Base-by-base conservation (phyloP, 2,113 vertebrate species). In the Pan troglodytes region DNA sequence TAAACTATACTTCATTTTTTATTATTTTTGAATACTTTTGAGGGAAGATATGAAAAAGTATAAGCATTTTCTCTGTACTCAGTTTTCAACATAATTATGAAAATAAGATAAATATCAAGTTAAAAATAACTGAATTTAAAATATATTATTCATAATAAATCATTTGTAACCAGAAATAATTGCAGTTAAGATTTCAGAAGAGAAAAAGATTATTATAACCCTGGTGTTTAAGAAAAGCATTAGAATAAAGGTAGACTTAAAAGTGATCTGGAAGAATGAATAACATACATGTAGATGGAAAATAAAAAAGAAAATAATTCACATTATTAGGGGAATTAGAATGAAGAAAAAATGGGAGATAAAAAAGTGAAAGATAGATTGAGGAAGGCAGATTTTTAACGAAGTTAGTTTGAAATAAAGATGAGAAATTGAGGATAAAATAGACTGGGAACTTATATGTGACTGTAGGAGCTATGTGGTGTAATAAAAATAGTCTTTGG, bases 101-200 rank as follows among this genome's bases (percentile, higher is more conserved):
- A 95, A 97, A 80, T 81, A 88, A 67, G 64, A 52, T 23, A 88
- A 85, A 16, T 35, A 73, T 88, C 11, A 68, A 88, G 64, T 83
- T 48, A 72, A 94, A 90, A 92, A 78, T 85, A 43, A 86, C 30
- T 83, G n/a, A 73, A 73, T 92, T 96, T 85, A 88, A 82, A 93
- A 82, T 43, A 70, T 45, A 92, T 75, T 86, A 78, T 35, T 45
- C 5, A 82, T 57, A 78, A 93, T 73, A 50, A 76, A 90, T 94
- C 50, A 70, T 84, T 73, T 90, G 35, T 70, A 94, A 83, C 13
- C 38, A 88, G 27, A 6, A 81, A 90, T 90, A 84, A 83, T 48
- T 95, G 9, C 27, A 43, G 16, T 43, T 92, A 90, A 76, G 57
- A 43, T 89, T 94, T 93, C 45, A 70, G 45, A 76, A n/a, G 22